Evolutionary conservation across 2,113 vertebrate species (phyloP).

Genomic region (Carettochelys insculpta): DNA sequence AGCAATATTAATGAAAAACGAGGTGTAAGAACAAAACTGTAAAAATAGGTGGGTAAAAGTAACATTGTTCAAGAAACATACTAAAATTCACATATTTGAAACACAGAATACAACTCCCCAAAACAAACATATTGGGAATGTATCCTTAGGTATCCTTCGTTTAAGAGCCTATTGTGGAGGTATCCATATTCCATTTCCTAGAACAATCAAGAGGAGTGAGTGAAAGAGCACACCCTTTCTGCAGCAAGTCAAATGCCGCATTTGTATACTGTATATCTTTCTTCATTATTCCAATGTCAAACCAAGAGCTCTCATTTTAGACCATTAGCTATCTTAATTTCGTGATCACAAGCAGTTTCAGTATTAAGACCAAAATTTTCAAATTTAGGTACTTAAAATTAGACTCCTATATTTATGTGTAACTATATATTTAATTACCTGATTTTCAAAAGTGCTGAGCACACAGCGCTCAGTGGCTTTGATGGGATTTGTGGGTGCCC

Average conservation of each 20-base stretch:
- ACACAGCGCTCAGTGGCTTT: neutral
- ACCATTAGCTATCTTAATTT: neutral
- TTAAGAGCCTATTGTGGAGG: neutral
- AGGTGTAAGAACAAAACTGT: neutral
- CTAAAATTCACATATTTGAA: neutral
- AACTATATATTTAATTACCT: neutral
- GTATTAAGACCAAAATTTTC: too few species aligned
- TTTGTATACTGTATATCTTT: neutral
- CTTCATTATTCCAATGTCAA: neutral
- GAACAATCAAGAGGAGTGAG: neutral
- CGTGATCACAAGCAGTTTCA: too few species aligned
- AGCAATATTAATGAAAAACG: neutral
- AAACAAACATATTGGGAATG: neutral
- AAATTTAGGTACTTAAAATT: neutral
- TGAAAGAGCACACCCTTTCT: neutral
- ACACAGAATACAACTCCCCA: neutral
- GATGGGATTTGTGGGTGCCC: neutral
- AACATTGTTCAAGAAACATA: neutral
- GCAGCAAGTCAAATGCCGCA: neutral
- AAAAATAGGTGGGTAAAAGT: neutral
- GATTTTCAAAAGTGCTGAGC: neutral
- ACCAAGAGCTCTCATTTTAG: neutral
- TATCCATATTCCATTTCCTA: too few species aligned
- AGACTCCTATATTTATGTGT: neutral
- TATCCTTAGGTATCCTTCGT: neutral